Evolutionary conservation across 2,888 invertebrate species (phyloP), one percentile per base, ranked within the genome.

Genomic region (Meghimatium bilineatum): DNA sequence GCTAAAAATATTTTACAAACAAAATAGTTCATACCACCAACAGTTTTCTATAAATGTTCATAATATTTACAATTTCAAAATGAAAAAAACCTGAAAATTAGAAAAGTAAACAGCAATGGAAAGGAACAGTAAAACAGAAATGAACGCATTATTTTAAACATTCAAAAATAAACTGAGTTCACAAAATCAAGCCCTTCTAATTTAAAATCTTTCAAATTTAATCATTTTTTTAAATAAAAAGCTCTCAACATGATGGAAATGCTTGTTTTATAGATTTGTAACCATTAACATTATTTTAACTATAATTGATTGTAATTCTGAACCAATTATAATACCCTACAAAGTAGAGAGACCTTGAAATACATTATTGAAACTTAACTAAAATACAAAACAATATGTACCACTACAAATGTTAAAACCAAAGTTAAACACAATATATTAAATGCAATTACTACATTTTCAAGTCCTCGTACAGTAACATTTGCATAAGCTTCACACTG

Each of bases 351-450:
- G 36, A 38, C 44, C 44, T 5, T 77, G 34, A 77, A 36, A 36
- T n/a, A 77, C 63, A 77, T 60, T 36, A 60, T 63, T 74, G 38
- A 8, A 71, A 71, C 71, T 38, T 38, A 2, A 74, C 49, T 60
- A 60, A 77, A 77, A 63, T n/a, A 36, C 76, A 36, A 77, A 77
- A 75, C 56, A 52, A 60, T 17, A 32, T 34, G 36, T 76, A 77
- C 60, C 60, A 76, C 36, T 84, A 71, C 67, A 67, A 52, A 72
- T 52, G 74, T 69, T 74, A 84, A 84, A 84, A 85, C 49, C 76
- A 60, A 77, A 60, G 63, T 60, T 32, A 77, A 60, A 63, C 56
- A 75, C 56, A 83, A 63, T 67, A 76, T 52, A 77, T 80, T 60
- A 77, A 77, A 60, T 63, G 63, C 66, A 60, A 38, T 63, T 63